Evolutionary conservation across 92 coral and sea anemone genomes (phyloP).

Genomic region (Muricea muricata): DNA sequence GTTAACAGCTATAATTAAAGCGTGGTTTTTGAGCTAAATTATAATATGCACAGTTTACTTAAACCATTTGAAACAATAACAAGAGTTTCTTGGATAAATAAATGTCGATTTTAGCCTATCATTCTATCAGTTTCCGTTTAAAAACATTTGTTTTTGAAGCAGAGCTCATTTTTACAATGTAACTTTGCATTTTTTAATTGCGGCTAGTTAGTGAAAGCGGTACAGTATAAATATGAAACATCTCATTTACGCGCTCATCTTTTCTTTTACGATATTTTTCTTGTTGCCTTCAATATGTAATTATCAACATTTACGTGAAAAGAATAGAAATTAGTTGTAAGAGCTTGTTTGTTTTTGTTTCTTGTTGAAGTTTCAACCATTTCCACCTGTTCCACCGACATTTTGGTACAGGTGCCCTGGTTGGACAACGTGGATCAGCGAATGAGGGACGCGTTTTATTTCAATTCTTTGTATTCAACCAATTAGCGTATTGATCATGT

Average conservation of each 20-base stretch:
- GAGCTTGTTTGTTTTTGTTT: slow-evolving; percentile 50
- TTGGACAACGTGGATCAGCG: slow-evolving; percentile 37
- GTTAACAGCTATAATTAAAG: slow-evolving; percentile 47
- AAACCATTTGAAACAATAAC: slow-evolving; percentile 50
- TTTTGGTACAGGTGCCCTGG: slow-evolving; percentile 56
- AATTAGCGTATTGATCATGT: slow-evolving; percentile 52
- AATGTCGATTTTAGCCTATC: slow-evolving; percentile 37
- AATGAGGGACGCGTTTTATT: slow-evolving; percentile 27
- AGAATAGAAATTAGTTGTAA: slow-evolving; percentile 49
- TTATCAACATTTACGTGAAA: slow-evolving; percentile 49
- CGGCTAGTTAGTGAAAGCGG: slow-evolving; percentile 15
- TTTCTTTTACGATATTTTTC: slow-evolving; percentile 21
- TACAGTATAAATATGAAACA: not conserved
- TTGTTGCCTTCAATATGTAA: slow-evolving; percentile 25
- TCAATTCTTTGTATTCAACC: slow-evolving; percentile 30
- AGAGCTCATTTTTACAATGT: not conserved
- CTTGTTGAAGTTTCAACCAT: slow-evolving; percentile 47
- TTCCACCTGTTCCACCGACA: slow-evolving; percentile 47
- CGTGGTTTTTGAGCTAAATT: slow-evolving; percentile 35
- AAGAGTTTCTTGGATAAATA: slow-evolving; percentile 39
- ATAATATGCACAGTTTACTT: slow-evolving; percentile 48
- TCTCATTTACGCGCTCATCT: slow-evolving; percentile 3
- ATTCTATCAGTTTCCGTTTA: not conserved
- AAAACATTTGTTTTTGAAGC: slow-evolving; percentile 1
- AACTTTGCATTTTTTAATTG: not conserved